These are phyloP conservation scores for Tolypeutes matacus DNA, from an alignment of 2,797 vertebrate species.

Conservation along the genomic window DNA sequence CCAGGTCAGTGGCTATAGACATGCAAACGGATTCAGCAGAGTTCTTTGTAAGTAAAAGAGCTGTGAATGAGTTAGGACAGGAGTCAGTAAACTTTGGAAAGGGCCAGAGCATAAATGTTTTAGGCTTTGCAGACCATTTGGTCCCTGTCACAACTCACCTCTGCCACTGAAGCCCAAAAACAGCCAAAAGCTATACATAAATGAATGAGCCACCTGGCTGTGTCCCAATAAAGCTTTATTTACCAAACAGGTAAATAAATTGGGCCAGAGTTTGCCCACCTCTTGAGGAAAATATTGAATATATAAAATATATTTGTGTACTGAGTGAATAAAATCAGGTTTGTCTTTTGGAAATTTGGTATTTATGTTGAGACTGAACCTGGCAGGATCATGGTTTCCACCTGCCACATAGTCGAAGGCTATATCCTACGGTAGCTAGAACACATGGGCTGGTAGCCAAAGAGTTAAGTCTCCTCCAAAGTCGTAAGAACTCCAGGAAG, in stretches of 20 bases:
- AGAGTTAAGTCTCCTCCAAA: constrained; percentile 24
- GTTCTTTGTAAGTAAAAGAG: background rate
- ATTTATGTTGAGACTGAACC: constrained; percentile 27
- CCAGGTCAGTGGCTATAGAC: background rate
- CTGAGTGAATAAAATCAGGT: background rate
- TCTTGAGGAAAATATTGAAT: background rate
- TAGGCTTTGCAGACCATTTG: background rate
- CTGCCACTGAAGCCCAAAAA: background rate
- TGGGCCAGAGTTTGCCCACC: background rate
- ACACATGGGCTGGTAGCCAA: background rate
- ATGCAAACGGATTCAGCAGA: background rate
- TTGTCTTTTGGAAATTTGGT: background rate
- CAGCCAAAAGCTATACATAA: background rate
- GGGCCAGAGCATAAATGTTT: background rate
- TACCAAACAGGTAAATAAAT: background rate
- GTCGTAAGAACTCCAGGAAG: constrained; percentile 35
- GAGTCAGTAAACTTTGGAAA: background rate
- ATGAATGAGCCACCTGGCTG: background rate
- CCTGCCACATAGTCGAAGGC: background rate
- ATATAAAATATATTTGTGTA: constrained; percentile 21
- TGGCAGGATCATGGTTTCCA: constrained; percentile 5
- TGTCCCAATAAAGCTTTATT: background rate
- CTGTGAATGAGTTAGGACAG: background rate
- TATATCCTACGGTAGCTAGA: background rate
- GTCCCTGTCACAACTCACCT: background rate